A percentile compares a stretch with the other conserved stretches of the same genome.
Evolutionary conservation across 2,113 vertebrate genomes (phyloP).

Genomic region (Colinus virginianus): DNA sequence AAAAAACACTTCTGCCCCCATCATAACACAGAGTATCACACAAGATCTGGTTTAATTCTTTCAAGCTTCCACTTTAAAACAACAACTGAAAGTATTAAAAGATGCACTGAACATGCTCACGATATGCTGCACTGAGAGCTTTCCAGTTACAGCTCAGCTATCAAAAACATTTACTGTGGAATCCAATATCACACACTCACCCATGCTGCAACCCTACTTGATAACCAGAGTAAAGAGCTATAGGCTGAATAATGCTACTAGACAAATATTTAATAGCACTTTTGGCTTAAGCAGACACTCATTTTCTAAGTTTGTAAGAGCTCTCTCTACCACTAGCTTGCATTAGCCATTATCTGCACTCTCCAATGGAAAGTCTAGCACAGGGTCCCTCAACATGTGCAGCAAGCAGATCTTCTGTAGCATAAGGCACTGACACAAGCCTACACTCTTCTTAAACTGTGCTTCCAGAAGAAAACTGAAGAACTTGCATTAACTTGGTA

Average conservation of each 20-base stretch:
- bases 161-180: background rate
- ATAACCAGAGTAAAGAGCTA: background rate
- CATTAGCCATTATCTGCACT: rapidly evolving
- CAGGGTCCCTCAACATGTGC: background rate
- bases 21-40: background rate
- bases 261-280: background rate
- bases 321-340: background rate
- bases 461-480: background rate
- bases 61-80: background rate
- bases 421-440: background rate
- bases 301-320: background rate
- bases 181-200: background rate
- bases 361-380: background rate
- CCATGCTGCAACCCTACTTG: background rate
- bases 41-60: background rate
- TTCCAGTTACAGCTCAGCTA: background rate
- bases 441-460: background rate
- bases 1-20: background rate
- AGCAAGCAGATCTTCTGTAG: background rate
- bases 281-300: background rate
- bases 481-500: background rate
- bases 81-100: background rate
- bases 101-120: background rate
- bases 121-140: background rate
- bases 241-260: background rate